These are phyloP conservation scores for Bombus confusus DNA, from an alignment of 1,140 invertebrate species.

Conservation along the genomic window DNA sequence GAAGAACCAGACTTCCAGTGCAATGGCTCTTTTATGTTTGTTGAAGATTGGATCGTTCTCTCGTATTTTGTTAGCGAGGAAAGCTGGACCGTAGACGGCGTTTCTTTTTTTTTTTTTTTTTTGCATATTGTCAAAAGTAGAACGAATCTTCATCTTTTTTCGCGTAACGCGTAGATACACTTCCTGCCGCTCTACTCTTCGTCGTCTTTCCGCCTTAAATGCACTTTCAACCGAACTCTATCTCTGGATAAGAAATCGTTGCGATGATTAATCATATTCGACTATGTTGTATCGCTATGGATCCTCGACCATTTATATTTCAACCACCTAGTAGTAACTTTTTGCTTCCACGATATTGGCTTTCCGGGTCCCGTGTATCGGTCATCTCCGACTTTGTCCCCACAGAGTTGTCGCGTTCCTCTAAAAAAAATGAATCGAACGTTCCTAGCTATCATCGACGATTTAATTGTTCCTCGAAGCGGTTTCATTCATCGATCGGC, in stretches of 20 bases:
- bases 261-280: neutral
- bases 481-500: constrained; percentile 33
- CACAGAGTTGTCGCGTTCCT: neutral
- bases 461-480: constrained; percentile 32
- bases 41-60: neutral
- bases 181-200: too few relatives aligned
- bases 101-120: neutral
- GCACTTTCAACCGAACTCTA: neutral
- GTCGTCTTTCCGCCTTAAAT: neutral
- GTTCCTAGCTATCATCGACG: neutral
- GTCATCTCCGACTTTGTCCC: neutral
- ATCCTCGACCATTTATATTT: neutral
- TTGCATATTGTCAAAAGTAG: too few relatives aligned
- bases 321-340: too few relatives aligned
- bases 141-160: too few relatives aligned
- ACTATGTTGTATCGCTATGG: neutral
- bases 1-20: neutral
- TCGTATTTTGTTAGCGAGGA: neutral
- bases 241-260: neutral
- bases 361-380: too few relatives aligned
- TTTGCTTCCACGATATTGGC: too few relatives aligned
- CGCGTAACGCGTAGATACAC: too few relatives aligned
- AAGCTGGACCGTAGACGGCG: neutral
- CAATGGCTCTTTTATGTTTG: neutral
- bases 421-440: neutral